These are phyloP conservation scores for Tenthredo mesomela DNA, from an alignment of 2,888 invertebrate species.

Conservation along the genomic window DNA sequence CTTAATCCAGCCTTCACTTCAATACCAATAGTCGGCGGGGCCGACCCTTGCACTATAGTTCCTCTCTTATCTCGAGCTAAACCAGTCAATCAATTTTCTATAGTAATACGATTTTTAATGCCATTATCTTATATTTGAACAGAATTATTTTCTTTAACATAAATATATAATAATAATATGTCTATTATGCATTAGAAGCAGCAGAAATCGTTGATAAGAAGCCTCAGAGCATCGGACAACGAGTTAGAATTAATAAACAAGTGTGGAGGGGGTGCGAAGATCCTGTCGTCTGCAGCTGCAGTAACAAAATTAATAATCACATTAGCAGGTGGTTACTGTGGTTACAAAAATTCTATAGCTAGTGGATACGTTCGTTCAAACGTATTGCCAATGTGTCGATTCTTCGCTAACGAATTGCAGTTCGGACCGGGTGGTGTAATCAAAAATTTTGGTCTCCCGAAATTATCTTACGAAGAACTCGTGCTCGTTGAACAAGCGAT, in stretches of 20 bases:
- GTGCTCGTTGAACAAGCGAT: constrained; percentile 66
- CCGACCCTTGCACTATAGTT: constrained; percentile 68
- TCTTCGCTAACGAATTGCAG: constrained; percentile 67
- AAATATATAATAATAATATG: background rate
- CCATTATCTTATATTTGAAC: background rate
- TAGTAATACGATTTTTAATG: constrained; percentile 57
- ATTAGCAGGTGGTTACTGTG: constrained; percentile 66
- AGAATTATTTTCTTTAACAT: background rate
- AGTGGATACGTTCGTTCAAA: constrained; percentile 71
- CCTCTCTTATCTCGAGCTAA: constrained; percentile 69
- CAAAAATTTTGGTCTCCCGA: constrained; percentile 68
- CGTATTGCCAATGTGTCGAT: constrained; percentile 68
- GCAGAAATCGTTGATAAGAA: constrained; percentile 61
- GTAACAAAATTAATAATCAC: constrained; percentile 68
- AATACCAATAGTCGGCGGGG: constrained; percentile 71
- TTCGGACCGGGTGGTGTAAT: constrained; percentile 68
- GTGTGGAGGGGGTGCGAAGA: constrained; percentile 59
- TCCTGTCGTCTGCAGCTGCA: constrained; percentile 67
- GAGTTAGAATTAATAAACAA: constrained; percentile 58
- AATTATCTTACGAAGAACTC: constrained; percentile 66
- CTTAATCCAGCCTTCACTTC: constrained; percentile 68
- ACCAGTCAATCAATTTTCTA: constrained; percentile 65
- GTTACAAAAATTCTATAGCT: constrained; percentile 62
- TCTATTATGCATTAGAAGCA: constrained; percentile 62
- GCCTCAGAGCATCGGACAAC: constrained; percentile 65